Evolutionary conservation across 2,888 invertebrate genomes (phyloP).

Genomic region (Cyclophora punctaria): DNA sequence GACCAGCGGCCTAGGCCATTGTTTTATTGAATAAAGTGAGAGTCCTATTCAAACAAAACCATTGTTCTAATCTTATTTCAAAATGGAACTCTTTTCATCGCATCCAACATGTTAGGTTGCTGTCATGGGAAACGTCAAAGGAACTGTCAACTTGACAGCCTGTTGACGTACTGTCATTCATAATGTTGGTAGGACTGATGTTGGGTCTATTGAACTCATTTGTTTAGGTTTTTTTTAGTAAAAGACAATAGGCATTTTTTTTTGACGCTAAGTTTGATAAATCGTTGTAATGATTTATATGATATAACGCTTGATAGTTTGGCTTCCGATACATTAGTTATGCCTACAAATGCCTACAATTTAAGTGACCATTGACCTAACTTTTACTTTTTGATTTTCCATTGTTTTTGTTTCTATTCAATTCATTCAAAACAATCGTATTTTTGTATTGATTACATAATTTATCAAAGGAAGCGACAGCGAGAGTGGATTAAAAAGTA

Average conservation of each 20-base stretch:
- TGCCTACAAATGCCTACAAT: background rate
- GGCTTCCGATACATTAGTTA: no score
- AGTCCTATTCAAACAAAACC: conserved; percentile 52
- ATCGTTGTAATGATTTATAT: no score
- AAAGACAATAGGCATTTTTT: no score
- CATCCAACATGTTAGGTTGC: conserved; percentile 13
- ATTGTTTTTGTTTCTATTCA: conserved; percentile 3
- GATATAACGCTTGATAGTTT: no score
- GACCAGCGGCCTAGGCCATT: conserved; percentile 34
- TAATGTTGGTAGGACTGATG: no score
- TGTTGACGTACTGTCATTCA: conserved; percentile 5
- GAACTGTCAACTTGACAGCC: conserved; percentile 36
- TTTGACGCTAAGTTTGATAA: no score
- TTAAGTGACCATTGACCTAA: background rate
- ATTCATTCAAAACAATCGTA: conserved; percentile 5
- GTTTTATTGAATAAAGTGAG: conserved; percentile 56
- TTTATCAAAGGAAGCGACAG: conserved; percentile 6
- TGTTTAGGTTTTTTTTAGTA: no score
- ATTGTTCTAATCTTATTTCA: conserved; percentile 55
- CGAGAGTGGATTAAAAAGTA: conserved; percentile 8
- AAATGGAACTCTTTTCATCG: conserved; percentile 49
- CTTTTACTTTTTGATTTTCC: no score
- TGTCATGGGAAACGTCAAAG: conserved; percentile 40
- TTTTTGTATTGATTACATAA: conserved; percentile 8
- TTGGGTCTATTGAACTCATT: no score